Conservation (phyloP, 2,113 vertebrate genomes). For the Narcine bancroftii region DNA sequence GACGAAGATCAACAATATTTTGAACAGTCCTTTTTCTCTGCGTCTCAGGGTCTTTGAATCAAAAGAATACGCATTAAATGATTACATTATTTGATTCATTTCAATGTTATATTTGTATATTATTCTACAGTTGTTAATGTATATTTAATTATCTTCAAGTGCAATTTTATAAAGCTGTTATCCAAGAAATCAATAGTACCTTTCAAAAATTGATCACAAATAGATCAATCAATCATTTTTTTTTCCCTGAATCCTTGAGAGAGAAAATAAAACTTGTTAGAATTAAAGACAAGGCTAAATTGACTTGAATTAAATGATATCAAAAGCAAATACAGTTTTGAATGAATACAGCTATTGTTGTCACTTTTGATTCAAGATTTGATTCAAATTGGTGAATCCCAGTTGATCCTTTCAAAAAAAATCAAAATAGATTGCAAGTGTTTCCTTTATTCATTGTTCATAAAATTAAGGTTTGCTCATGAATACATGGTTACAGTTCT, state of each 20-base stretch:
- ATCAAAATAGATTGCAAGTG: not conserved
- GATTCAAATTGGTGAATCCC: not conserved
- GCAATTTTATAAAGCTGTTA: not conserved
- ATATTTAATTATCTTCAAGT: not conserved
- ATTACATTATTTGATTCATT: not conserved
- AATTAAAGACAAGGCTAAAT: not conserved
- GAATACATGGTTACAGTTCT: not conserved
- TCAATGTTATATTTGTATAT: not conserved
- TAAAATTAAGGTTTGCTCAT: not conserved
- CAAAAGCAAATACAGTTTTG: not conserved
- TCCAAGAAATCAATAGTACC: not conserved
- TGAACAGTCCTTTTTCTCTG: slow-evolving; percentile 92
- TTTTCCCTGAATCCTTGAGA: not conserved
- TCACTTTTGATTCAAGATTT: not conserved
- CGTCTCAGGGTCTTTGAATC: slow-evolving; percentile 75
- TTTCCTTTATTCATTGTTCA: not conserved
- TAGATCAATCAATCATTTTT: not conserved
- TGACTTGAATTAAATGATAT: not conserved
- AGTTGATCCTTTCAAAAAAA: not conserved
- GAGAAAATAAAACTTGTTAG: not conserved
- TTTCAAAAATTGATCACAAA: not conserved
- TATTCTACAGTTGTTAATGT: not conserved
- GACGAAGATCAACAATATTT: slow-evolving; percentile 90
- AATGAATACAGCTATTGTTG: not conserved
- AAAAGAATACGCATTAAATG: not conserved